phyloP scores from a whole-genome alignment of 1,140 invertebrate genomes.

The Lutraria rhynchaena region DNA sequence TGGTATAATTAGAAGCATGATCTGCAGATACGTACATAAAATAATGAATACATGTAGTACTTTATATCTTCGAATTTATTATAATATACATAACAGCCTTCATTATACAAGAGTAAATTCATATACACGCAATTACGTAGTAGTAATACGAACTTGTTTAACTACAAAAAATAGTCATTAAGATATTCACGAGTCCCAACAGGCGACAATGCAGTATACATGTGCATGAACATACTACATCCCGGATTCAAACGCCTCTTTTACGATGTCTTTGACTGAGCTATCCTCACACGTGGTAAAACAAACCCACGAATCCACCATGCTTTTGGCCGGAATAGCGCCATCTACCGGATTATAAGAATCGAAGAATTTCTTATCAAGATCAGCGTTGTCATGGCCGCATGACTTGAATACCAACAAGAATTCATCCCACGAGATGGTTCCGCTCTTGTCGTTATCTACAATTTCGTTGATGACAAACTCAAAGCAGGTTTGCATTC shows the following conservation, averaged over 20 bases:
- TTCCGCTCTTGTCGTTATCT: neutral
- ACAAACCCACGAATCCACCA: conserved; percentile 6
- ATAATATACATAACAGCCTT: too few relatives aligned
- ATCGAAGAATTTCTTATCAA: conserved; percentile 9
- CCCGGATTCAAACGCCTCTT: conserved; percentile 10
- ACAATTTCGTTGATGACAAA: neutral
- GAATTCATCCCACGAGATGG: conserved; percentile 6
- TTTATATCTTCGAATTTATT: too few relatives aligned
- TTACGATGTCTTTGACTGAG: neutral
- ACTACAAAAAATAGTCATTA: too few relatives aligned
- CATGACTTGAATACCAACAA: neutral
- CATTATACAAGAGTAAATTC: too few relatives aligned
- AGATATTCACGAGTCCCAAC: too few relatives aligned
- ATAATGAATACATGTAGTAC: too few relatives aligned
- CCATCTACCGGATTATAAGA: conserved; percentile 3
- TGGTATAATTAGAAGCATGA: too few relatives aligned
- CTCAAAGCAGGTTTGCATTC: conserved; percentile 15
- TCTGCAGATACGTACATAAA: too few relatives aligned
- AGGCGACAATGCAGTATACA: too few relatives aligned
- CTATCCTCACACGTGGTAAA: conserved; percentile 16
- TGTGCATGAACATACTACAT: too few relatives aligned
- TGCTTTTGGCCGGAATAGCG: neutral
- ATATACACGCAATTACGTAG: too few relatives aligned
- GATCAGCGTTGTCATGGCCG: neutral
- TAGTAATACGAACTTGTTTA: too few relatives aligned